Base-by-base conservation (phyloP, 2,797 vertebrate genomes). In the Paguma larvata region DNA sequence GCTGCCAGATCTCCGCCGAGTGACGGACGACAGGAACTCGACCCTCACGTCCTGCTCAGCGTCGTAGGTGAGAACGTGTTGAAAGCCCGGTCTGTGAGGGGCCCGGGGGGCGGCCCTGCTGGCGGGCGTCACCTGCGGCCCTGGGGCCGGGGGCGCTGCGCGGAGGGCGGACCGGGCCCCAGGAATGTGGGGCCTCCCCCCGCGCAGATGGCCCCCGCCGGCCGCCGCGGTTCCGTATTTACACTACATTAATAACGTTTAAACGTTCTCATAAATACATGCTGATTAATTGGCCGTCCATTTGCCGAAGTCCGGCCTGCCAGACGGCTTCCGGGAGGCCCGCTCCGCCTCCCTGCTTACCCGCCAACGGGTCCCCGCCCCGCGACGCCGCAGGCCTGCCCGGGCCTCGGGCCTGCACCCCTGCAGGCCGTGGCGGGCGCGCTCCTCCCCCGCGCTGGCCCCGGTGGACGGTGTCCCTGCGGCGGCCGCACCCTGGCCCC, bases 241-340 rank as follows among this genome's bases (percentile, higher is more conserved):
- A 99, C 98, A 98, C 98, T 98, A 98, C 98, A 99, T 99, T 99
- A 99, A 99, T 99, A 99, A 99, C 98, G 98, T 98, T 99, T 99
- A 98, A 98, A 98, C 97, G 98, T 99, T 99, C 98, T 99, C 98
- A 99, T 99, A 99, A 99, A 99, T 99, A 99, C 98, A 99, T 98
- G 98, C 98, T 99, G 99, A 99, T 99, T 99, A 99, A 99, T 99
- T 98, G 98, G 98, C 98, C 99, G 99, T 99, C 98, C 98, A 99
- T 99, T 99, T 99, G 98, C 98, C 98, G 98, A 98, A 98, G 98
- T 97, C 96, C 63, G 95, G 98, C 98, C 98, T 98, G 98, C 98
- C 98, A 98, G 98, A 99, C 98, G 97, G 98, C 98, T 99, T 99
- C 98, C 98, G 98, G 98, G 99, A 99, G 98, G 98, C 98, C 98